A percentile compares a stretch with the other conserved stretches of the same genome.
Evolutionary conservation across 2,888 invertebrate genomes (phyloP).

Genomic region (Agrotis segetum): DNA sequence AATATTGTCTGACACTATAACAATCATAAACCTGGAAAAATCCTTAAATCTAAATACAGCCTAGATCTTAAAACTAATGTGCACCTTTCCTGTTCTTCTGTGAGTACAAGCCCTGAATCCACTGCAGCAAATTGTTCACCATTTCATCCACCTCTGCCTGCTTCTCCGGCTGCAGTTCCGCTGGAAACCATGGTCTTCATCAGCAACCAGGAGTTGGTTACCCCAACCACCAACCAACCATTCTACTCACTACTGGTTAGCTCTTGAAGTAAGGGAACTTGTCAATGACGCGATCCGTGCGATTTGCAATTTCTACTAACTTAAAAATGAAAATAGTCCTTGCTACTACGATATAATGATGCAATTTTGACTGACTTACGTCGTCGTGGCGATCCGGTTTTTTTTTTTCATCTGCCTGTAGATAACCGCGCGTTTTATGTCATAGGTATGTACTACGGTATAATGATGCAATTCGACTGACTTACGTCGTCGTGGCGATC

Average conservation of each 20-base stretch:
- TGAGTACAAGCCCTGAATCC: slow-evolving; percentile 94
- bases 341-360: too few relatives aligned
- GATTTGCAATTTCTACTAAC: too few relatives aligned
- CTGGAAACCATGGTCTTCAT: slow-evolving; percentile 84
- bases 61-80: slow-evolving; percentile 58
- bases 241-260: slow-evolving; percentile 52
- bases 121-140: slow-evolving; percentile 94
- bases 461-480: too few relatives aligned
- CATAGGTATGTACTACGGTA: too few relatives aligned
- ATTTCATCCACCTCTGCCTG: slow-evolving; percentile 93
- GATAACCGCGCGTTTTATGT: too few relatives aligned
- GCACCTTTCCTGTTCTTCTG: slow-evolving; percentile 91
- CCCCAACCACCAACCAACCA: slow-evolving; percentile 67
- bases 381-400: too few relatives aligned
- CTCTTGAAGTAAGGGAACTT: slow-evolving; percentile 3
- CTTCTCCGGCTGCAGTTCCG: slow-evolving; percentile 82
- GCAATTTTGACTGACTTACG: too few relatives aligned
- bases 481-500: too few relatives aligned
- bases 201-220: slow-evolving; percentile 72
- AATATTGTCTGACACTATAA: not conserved
- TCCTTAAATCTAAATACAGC: slow-evolving; percentile 17
- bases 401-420: too few relatives aligned
- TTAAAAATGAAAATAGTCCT: too few relatives aligned
- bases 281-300: too few relatives aligned
- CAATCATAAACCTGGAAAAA: not conserved